phyloP scores from a whole-genome alignment of 2,888 invertebrate species.

The Patella depressa region DNA sequence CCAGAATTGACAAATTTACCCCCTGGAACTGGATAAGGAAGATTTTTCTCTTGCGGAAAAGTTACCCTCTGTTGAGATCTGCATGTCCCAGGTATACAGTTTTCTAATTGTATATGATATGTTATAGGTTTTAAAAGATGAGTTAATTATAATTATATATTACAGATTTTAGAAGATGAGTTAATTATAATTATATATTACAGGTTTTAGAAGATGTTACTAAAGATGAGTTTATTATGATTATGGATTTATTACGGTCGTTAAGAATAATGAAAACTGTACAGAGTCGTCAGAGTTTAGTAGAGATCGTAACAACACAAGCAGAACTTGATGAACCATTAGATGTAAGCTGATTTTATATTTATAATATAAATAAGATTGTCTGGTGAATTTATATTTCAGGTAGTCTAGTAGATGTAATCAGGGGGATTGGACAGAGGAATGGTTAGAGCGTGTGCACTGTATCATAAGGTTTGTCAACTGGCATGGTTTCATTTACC shows the following conservation, averaged over 20 bases:
- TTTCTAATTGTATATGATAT: not conserved
- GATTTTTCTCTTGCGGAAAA: too few species aligned
- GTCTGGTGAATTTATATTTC: too few species aligned
- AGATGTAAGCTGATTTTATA: slow-evolving; percentile 56
- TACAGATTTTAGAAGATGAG: slow-evolving; percentile 47
- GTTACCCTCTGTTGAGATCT: too few species aligned
- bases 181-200: slow-evolving; percentile 10
- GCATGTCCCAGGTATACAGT: not conserved
- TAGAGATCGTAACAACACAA: slow-evolving; percentile 87
- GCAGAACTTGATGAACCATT: slow-evolving; percentile 81
- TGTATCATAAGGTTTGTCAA: too few species aligned
- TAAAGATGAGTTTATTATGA: slow-evolving; percentile 90
- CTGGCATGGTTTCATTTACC: too few species aligned
- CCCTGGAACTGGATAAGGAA: too few species aligned
- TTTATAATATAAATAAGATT: too few species aligned
- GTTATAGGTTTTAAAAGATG: not conserved
- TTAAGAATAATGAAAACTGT: slow-evolving; percentile 86
- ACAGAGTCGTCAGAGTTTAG: slow-evolving; percentile 87
- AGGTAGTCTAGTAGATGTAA: too few species aligned
- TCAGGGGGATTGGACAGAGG: too few species aligned
- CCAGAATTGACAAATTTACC: too few species aligned
- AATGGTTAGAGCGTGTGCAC: too few species aligned
- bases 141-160: not conserved
- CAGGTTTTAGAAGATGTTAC: slow-evolving; percentile 80
- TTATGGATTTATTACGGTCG: slow-evolving; percentile 88